phyloP scores from a whole-genome alignment of 2,888 invertebrate species.

The Lochmaea crataegi region DNA sequence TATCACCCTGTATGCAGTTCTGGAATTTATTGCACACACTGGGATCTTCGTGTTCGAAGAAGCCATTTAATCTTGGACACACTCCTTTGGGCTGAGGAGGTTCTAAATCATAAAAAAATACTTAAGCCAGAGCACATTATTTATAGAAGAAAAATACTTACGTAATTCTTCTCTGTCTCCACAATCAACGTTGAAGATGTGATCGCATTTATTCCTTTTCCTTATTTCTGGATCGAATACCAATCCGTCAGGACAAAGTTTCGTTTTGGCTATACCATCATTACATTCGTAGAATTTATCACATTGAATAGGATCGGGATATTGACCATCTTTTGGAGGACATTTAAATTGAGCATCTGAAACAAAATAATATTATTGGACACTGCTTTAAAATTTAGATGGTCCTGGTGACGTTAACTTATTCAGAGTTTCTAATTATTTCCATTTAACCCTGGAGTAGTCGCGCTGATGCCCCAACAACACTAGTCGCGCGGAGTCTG shows the following conservation, averaged over 20 bases:
- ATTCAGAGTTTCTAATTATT: too few relatives aligned
- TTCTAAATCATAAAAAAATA: conserved; percentile 68
- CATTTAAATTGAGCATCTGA: conserved; percentile 76
- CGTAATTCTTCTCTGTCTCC: conserved; percentile 88
- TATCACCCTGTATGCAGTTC: conserved; percentile 89
- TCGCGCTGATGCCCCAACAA: too few relatives aligned
- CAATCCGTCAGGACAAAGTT: conserved; percentile 88
- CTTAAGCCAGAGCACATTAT: too few relatives aligned
- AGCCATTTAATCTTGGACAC: conserved; percentile 89
- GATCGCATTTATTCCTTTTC: conserved; percentile 91
- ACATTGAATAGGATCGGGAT: conserved; percentile 83
- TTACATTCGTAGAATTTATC: conserved; percentile 87
- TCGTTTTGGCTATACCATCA: conserved; percentile 78
- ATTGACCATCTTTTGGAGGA: conserved; percentile 84
- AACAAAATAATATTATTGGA: conserved; percentile 32
- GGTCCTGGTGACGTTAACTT: too few relatives aligned
- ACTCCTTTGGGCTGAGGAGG: conserved; percentile 76
- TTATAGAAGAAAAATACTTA: conserved; percentile 69
- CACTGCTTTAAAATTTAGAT: too few relatives aligned
- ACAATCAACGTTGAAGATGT: conserved; percentile 92
- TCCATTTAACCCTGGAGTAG: too few relatives aligned
- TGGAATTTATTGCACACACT: conserved; percentile 86
- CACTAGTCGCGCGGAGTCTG: too few relatives aligned
- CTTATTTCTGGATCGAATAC: conserved; percentile 88
- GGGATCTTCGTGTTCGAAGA: conserved; percentile 90